Percentiles rank a stretch among this genome's conserved stretches.
phyloP scores from a whole-genome alignment of 2,888 invertebrate species.

The Onthophagus sagittarius region DNA sequence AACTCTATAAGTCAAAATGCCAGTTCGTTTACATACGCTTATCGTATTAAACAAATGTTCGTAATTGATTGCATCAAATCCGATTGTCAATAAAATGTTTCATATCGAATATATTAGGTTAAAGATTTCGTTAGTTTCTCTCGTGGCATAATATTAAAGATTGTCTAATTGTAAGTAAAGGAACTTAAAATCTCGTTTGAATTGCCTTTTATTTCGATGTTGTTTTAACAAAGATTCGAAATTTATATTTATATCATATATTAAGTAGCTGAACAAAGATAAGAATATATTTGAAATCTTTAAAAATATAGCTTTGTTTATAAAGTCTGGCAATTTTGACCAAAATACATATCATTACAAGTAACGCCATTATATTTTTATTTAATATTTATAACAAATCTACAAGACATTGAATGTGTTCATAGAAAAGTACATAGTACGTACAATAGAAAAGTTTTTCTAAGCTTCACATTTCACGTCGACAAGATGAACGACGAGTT shows the following conservation, averaged over 20 bases:
- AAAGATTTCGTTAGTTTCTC: neutral
- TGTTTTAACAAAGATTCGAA: neutral
- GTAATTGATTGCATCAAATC: slow-evolving; percentile 1
- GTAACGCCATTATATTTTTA: neutral
- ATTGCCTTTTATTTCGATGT: neutral
- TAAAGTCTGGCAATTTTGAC: slow-evolving; percentile 18
- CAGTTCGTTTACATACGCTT: slow-evolving; percentile 6
- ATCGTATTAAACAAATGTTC: neutral
- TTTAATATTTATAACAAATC: slow-evolving; percentile 16
- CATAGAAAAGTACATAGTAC: slow-evolving; percentile 21
- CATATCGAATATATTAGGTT: neutral
- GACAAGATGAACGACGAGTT: neutral
- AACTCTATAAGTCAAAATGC: slow-evolving; percentile 7
- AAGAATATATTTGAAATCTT: neutral
- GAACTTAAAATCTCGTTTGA: neutral
- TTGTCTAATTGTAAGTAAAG: neutral
- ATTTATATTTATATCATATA: neutral
- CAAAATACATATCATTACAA: slow-evolving; percentile 1
- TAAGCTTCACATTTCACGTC: slow-evolving; percentile 16
- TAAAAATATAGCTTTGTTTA: slow-evolving; percentile 2
- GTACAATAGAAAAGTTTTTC: slow-evolving; percentile 21
- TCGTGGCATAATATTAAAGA: neutral
- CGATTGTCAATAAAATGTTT: slow-evolving; percentile 9
- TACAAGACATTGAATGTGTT: slow-evolving; percentile 13
- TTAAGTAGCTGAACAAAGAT: neutral